These are phyloP conservation scores for Cynopterus sphinx DNA, from an alignment of 2,797 vertebrate species.

Conservation along the genomic window DNA sequence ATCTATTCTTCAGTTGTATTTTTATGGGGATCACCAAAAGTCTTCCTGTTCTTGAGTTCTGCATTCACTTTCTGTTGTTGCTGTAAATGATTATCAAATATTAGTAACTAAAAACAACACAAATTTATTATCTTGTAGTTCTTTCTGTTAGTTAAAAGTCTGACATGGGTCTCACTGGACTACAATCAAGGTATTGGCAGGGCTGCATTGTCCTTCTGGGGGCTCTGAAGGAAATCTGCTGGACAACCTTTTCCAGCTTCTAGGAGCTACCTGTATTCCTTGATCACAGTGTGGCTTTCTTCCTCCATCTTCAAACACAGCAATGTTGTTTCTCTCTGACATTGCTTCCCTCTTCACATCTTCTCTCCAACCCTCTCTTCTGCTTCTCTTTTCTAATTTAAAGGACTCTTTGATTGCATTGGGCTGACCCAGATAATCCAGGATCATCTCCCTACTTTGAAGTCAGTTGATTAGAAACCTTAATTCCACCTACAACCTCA, in stretches of 20 bases:
- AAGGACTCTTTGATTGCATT: background rate
- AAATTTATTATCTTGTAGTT: background rate
- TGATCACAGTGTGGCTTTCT: background rate
- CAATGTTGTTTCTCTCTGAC: background rate
- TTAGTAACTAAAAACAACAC: background rate
- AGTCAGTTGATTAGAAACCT: conserved; percentile 1
- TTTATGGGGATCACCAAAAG: background rate
- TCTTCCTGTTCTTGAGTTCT: background rate
- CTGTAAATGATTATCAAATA: background rate
- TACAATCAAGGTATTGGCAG: background rate
- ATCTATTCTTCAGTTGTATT: background rate
- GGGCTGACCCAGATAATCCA: background rate
- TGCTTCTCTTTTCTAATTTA: background rate
- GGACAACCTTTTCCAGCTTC: background rate
- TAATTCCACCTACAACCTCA: conserved; percentile 4
- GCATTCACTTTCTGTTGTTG: background rate
- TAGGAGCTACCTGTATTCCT: background rate
- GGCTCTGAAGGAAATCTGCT: background rate
- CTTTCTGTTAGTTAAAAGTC: background rate
- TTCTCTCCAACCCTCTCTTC: conserved; percentile 11
- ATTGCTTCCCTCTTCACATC: background rate
- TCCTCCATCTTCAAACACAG: background rate
- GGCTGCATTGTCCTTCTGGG: background rate
- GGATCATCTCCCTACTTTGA: background rate
- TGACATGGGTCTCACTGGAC: background rate